phyloP scores from a whole-genome alignment of 2,797 vertebrate species.

The Characodon lateralis region DNA sequence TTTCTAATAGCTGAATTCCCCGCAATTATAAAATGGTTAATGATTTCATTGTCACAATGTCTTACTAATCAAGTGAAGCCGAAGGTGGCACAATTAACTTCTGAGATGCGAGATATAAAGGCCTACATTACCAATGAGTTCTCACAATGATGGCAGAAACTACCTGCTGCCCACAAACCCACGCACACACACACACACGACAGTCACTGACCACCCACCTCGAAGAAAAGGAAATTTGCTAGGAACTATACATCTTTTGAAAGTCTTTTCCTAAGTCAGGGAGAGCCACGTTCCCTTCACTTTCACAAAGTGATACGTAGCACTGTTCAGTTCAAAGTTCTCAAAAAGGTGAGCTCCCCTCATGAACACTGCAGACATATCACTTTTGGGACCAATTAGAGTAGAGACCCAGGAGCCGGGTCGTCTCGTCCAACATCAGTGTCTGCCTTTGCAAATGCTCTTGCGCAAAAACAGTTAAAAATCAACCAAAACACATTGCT shows the following conservation, averaged over 20 bases:
- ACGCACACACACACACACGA: background rate
- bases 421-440: background rate
- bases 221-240: background rate
- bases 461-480: background rate
- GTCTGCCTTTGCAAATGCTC: background rate
- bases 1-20: too few relatives aligned
- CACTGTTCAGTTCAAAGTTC: background rate
- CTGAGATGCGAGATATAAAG: too few relatives aligned
- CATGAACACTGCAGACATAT: background rate
- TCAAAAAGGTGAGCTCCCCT: background rate
- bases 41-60: too few relatives aligned
- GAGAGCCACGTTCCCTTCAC: background rate
- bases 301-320: background rate
- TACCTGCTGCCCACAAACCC: background rate
- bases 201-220: background rate
- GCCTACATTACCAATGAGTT: too few relatives aligned
- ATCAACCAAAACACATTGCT: too few relatives aligned
- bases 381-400: background rate
- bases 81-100: too few relatives aligned
- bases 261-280: background rate
- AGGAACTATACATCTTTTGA: background rate
- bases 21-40: too few relatives aligned
- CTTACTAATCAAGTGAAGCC: too few relatives aligned
- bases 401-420: background rate
- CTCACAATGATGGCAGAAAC: background rate